Percentiles rank a stretch among this genome's conserved stretches.
These are phyloP conservation scores for Leptosomus discolor DNA, from an alignment of 2,113 vertebrate species.

Conservation along the genomic window DNA sequence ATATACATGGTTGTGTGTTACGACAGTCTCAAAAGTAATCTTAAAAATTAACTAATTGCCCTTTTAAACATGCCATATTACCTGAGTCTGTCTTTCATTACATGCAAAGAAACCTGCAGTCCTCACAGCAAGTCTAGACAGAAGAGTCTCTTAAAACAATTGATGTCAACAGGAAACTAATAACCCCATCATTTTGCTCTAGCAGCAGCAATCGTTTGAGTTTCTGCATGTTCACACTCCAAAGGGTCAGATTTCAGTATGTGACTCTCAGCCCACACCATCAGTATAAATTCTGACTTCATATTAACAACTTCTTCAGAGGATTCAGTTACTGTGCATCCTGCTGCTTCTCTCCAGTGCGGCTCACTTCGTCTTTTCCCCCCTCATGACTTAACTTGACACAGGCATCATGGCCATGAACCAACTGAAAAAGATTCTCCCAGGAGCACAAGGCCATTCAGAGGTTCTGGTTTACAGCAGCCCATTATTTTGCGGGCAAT, in stretches of 20 bases:
- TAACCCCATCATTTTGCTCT: background rate
- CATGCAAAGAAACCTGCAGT: background rate
- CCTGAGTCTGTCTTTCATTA: background rate
- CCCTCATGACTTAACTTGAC: background rate
- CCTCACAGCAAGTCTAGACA: background rate
- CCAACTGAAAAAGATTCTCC: background rate
- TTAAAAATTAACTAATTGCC: background rate
- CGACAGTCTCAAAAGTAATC: fast-evolving
- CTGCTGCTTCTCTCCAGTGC: background rate
- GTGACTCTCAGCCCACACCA: background rate
- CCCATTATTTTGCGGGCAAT: background rate
- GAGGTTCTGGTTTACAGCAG: background rate
- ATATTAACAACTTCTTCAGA: background rate
- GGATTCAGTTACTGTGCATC: background rate
- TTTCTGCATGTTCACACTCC: background rate
- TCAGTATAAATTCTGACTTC: background rate
- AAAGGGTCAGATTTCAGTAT: background rate
- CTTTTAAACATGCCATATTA: background rate
- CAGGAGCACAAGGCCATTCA: background rate
- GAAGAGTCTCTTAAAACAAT: background rate
- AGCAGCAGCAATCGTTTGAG: background rate
- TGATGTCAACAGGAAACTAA: background rate
- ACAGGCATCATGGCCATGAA: background rate
- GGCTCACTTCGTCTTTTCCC: background rate
- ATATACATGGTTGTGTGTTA: background rate